Conservation (phyloP, 2,113 vertebrate species). For the Atlantisia rogersi region DNA sequence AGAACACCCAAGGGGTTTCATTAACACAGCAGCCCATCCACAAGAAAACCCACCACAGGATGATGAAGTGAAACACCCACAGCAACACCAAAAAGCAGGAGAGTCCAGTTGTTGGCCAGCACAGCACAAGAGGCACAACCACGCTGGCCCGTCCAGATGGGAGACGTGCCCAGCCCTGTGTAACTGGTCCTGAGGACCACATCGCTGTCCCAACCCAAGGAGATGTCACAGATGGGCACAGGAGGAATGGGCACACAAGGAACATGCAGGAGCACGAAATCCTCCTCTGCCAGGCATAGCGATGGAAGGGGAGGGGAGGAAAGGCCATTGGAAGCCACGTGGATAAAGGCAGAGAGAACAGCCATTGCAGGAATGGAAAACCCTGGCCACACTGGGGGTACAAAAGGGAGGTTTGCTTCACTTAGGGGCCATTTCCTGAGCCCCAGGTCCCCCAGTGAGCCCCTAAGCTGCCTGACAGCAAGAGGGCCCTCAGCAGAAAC, state of each 20-base stretch:
- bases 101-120: background rate
- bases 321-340: background rate
- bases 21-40: background rate
- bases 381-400: background rate
- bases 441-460: background rate
- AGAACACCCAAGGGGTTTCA: background rate
- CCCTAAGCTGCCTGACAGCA: background rate
- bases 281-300: background rate
- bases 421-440: rapidly evolving
- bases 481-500: background rate
- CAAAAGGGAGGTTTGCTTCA: background rate
- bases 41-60: background rate
- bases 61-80: background rate
- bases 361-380: background rate
- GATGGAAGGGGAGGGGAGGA: background rate
- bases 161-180: background rate
- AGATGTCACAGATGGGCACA: background rate
- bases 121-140: background rate
- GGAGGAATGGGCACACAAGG: too few species aligned
- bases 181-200: rapidly evolving
- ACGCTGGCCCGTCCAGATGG: rapidly evolving
- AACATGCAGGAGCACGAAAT: background rate
- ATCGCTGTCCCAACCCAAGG: background rate
- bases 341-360: background rate
- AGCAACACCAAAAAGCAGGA: constrained; percentile 15